Evolutionary conservation across 2,888 invertebrate species (phyloP), one percentile per base, ranked within the genome.

Genomic region (Molorchus minor): DNA sequence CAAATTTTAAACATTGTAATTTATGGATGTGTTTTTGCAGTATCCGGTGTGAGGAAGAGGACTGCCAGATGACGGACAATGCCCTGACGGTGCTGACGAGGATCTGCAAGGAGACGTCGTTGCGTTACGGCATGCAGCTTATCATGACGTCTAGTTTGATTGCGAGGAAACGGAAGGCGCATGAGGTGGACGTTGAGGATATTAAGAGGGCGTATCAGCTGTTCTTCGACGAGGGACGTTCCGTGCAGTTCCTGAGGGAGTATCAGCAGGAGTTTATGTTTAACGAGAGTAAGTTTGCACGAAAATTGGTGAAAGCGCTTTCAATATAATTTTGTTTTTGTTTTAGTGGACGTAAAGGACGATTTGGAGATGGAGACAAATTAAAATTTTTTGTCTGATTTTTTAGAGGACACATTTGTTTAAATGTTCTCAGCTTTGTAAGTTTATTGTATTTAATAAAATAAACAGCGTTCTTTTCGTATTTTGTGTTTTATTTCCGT

Each of bases 181-280:
- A 87, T 2, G 92, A 93, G 84, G 92, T 93, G 2, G 79, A 77
- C 30, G 92, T 95, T 66, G 95, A 94, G 45, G 98, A 99, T 75
- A 91, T 99, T 0, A 96, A 95, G 82, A 89, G 94, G 66, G 98
- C 97, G 0, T 99, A 98, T 80, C 91, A 93, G 0, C 79, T 99
- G 54, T 99, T 99, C 80, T 84, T 96, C 65, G 99, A 99, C 77
- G 96, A 98, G 81, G 90, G 90, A 56, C 86, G 98, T 53, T 97
- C 97, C 0, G 90, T 94, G 64, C 93, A 96, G 81, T 97, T 94
- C 81, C 83, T 98, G 13, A 94, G 93, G 78, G 96, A 98, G 78
- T 96, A 96, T 77, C 96, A 98, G 79, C 92, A 96, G 71, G 94
- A 96, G 76, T 98, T 96, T 75, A 93, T 98, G 92, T 98, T 96